phyloP scores from a whole-genome alignment of 2,888 invertebrate genomes.

The Abrostola triplasia region DNA sequence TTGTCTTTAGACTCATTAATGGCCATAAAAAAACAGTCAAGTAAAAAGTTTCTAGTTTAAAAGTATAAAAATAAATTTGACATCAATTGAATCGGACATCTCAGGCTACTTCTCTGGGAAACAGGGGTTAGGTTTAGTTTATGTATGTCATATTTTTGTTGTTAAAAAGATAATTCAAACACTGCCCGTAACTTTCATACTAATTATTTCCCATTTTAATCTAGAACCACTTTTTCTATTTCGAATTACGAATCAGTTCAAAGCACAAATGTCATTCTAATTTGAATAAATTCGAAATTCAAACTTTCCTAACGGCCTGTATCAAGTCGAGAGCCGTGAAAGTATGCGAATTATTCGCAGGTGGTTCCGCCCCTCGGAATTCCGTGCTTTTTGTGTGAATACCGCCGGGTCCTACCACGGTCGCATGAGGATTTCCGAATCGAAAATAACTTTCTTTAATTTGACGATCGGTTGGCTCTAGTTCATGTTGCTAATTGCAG shows the following conservation, averaged over 20 bases:
- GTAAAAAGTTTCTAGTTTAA: too few species aligned
- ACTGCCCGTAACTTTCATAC: not conserved
- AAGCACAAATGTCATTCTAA: not conserved
- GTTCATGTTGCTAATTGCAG: slow-evolving; percentile 46
- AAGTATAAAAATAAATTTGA: too few species aligned
- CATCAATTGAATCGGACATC: too few species aligned
- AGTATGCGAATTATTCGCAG: slow-evolving; percentile 77
- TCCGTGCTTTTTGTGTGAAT: slow-evolving; percentile 75
- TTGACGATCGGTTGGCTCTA: slow-evolving; percentile 42
- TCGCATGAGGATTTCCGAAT: slow-evolving; percentile 51
- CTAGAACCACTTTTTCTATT: not conserved
- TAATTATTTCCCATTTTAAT: too few species aligned
- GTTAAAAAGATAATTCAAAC: not conserved
- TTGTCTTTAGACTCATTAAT: too few species aligned
- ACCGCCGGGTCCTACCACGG: slow-evolving; percentile 41
- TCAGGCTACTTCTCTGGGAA: too few species aligned
- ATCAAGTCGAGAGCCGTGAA: slow-evolving; percentile 49
- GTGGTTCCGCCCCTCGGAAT: slow-evolving; percentile 83
- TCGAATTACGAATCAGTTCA: not conserved
- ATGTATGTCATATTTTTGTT: too few species aligned
- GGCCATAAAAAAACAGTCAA: too few species aligned
- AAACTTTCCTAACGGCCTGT: slow-evolving; percentile 40
- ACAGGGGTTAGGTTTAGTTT: too few species aligned
- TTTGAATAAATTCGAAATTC: slow-evolving; percentile 16
- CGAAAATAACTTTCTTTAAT: slow-evolving; percentile 56